Evolutionary conservation across 2,797 vertebrate genomes (phyloP).

Genomic region (Myoxocephalus aenaeus): DNA sequence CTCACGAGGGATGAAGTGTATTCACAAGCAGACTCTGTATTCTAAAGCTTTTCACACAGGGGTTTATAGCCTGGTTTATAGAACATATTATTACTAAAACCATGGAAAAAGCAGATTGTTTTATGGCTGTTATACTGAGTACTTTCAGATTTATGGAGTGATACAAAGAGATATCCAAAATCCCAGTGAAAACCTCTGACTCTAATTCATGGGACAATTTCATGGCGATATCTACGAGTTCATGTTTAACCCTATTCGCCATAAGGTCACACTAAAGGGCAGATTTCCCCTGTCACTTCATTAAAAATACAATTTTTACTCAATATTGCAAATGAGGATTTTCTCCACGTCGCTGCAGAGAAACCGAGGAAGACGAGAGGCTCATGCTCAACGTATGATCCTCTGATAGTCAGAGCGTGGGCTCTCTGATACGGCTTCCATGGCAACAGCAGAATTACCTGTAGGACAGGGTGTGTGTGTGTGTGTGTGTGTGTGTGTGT

Average conservation of each 20-base stretch:
- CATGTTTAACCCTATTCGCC: background rate
- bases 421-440: slow-evolving; percentile 67
- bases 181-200: too few relatives aligned
- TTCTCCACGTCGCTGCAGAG: background rate
- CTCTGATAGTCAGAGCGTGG: slow-evolving; percentile 56
- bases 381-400: slow-evolving; percentile 25
- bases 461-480: slow-evolving; percentile 37
- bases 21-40: background rate
- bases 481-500: slow-evolving; percentile 1
- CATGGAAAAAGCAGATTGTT: background rate
- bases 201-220: too few relatives aligned
- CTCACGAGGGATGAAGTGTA: background rate
- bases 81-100: background rate
- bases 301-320: background rate
- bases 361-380: background rate
- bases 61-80: background rate
- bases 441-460: slow-evolving; percentile 79
- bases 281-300: background rate
- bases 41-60: background rate
- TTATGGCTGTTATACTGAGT: background rate
- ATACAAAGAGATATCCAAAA: too few relatives aligned
- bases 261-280: background rate
- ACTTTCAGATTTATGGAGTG: too few relatives aligned
- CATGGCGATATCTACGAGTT: too few relatives aligned
- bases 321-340: background rate